Evolutionary conservation across 2,797 vertebrate genomes (phyloP).

Genomic region (Urocyon cinereoargenteus): DNA sequence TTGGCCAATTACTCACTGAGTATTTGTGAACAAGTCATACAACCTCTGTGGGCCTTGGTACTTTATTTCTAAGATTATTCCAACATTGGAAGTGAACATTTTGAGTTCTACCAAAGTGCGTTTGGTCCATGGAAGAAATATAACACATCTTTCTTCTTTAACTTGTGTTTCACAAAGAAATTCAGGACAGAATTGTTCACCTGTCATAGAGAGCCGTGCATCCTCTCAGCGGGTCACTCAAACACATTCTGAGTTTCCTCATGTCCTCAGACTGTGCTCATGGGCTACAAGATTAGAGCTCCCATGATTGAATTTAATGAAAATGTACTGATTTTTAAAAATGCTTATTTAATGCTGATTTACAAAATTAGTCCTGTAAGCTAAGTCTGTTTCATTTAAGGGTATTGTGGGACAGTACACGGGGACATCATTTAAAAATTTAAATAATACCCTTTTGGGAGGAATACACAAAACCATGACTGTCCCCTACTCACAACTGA

Average conservation of each 20-base stretch:
- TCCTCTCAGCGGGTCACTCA: not conserved
- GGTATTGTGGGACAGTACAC: not conserved
- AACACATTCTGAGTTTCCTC: not conserved
- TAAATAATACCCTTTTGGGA: not conserved
- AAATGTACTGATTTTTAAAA: conserved; percentile 7
- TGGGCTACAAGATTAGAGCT: not conserved
- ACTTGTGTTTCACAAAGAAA: not conserved
- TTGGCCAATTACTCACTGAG: not conserved
- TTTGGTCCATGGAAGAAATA: not conserved
- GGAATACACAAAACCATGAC: not conserved
- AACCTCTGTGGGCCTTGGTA: not conserved
- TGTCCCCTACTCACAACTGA: not conserved
- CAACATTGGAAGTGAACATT: not conserved
- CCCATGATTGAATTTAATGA: not conserved
- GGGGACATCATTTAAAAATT: not conserved
- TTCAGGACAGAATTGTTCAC: not conserved
- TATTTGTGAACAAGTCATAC: not conserved
- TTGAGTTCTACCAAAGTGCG: conserved; percentile 23
- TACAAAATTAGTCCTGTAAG: conserved; percentile 22
- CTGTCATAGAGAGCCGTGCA: not conserved
- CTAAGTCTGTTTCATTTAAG: conserved; percentile 43
- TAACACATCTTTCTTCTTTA: not conserved
- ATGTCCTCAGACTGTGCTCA: rapidly evolving
- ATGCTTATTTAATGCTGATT: conserved; percentile 54
- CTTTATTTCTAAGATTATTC: conserved; percentile 25